Evolutionary conservation across 2,888 invertebrate genomes (phyloP), one percentile per base, ranked within the genome.

Genomic region (Dryadula phaetusa): DNA sequence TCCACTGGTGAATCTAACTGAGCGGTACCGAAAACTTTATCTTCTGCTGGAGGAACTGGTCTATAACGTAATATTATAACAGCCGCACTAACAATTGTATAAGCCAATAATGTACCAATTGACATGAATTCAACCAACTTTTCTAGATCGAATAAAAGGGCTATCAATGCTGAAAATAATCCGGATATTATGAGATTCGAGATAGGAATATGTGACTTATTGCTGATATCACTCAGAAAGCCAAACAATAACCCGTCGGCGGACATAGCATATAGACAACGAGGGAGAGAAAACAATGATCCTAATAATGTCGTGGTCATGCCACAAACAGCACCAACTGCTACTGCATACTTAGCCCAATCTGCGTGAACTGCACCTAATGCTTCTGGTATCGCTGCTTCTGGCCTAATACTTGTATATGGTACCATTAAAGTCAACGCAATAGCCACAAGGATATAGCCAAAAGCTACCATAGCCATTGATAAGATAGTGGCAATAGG

Each of bases 101-200:
- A 98, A 0, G 98, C 97, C 76, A 97, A 85, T 61, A 98, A 91
- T 0, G 97, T 97, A 0, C 97, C 97, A 78, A 98, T 98, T 1
- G 98, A 98, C 97, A 98, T 98, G 82, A 98, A 98, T 82, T 98
- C 98, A 0, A 98, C 98, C 47, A 98, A 91, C 75, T 97, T 97
- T 76, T 97, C 95, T 74, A 98, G 93, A 86, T 98, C 98, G 79
- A 98, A 97, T 42, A 98, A 83, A 46, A 98, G 87, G 4, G 98
- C 98, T 72, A 98, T 95, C 0, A 96, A 65, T 1, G 96, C 96
- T 56, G 97, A 96, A 28, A 95, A 90, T 16, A 96, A 72, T 0
- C 97, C 97, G n/a, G 97, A 96, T 64, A 97, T 94, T 4, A 95
- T 94, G 67, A 97, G 87, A 82, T 97, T 97, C 0, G 94, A 84